Evolutionary conservation across 2,113 vertebrate species (phyloP), one percentile per base, ranked within the genome.

Genomic region (Pteropus alecto): DNA sequence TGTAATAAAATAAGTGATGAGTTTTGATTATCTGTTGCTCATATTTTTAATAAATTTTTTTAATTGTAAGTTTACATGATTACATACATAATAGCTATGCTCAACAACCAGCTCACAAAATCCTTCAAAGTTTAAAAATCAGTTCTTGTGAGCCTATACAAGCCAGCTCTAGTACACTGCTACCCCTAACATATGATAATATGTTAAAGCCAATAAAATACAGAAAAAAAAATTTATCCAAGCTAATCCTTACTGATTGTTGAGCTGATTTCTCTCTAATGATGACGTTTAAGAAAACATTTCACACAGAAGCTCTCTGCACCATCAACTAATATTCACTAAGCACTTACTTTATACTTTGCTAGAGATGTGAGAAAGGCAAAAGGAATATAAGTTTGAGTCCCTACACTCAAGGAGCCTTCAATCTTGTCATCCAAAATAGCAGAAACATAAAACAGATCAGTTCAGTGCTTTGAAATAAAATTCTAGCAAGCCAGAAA

Each of bases 31-130:
- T 83, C 35, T 86, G 35, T 60, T 76, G 26, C 5, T 21, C 33
- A 68, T 83, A 90, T 58, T 95, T 84, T 96, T 79, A 74, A 85
- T 43, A n/a, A 43, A 68, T 84, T 71, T 79, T 48, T 67, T 74
- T 93, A 77, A 86, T 67, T 83, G 21, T 93, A 92, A 54, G 28
- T 79, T 76, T 93, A 63, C n/a, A 48, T 74, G 35, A 94, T 67
- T 87, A 83, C 56, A 93, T 51, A 73, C 87, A 81, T 87, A 76
- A 43, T 89, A 90, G 19, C 21, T 76, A 0, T 51, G 3, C 73
- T 93, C 70, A 67, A 30, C 48, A 41, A 48, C 24, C 11, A 84
- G 33, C 41, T 87, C 61, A 74, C 35, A 60, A 74, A 88, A 51
- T 68, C 82, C 30, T 78, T 67, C 12, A 38, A 74, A 48, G 10